A percentile compares a stretch with the other conserved stretches of the same genome.
Conservation (phyloP, 2,797 vertebrate species). For the Pseudochromis fuscus region DNA sequence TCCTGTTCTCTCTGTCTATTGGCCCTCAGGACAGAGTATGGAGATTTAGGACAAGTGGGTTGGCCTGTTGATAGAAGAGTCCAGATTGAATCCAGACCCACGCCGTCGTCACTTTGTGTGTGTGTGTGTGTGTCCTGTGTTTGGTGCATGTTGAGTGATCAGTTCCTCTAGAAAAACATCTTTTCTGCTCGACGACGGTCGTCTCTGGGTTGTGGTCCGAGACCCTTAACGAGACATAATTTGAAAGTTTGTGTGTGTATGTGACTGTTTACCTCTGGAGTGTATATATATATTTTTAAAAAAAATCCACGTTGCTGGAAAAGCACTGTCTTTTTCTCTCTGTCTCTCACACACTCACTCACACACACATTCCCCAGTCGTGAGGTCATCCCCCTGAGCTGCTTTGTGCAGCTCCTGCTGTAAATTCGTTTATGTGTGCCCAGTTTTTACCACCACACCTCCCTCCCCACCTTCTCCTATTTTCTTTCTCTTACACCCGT, state of each 20-base stretch:
- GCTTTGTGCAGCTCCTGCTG: constrained; percentile 79
- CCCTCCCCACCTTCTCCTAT: constrained; percentile 16
- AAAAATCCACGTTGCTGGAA: constrained; percentile 24
- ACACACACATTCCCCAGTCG: constrained; percentile 71
- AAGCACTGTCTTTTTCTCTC: constrained; percentile 13
- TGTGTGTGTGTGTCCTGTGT: constrained; percentile 40
- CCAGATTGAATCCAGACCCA: constrained; percentile 79
- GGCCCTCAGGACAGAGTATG: constrained; percentile 58
- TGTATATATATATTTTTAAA: no score
- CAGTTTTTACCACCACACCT: constrained; percentile 44
- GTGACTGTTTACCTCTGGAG: constrained; percentile 35
- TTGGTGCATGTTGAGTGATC: constrained; percentile 52
- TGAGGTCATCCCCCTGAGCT: constrained; percentile 76
- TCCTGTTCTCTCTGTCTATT: constrained; percentile 18
- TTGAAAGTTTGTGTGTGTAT: constrained; percentile 25
- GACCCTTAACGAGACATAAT: constrained; percentile 12
- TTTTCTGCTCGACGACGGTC: background rate
- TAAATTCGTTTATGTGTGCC: constrained; percentile 76
- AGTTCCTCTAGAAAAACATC: constrained; percentile 38
- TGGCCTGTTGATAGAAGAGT: constrained; percentile 70
- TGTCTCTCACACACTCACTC: constrained; percentile 34
- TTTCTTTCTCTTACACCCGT: constrained; percentile 27
- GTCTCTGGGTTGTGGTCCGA: background rate
- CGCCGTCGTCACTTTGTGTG: constrained; percentile 55
- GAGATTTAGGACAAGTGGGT: constrained; percentile 71